Evolutionary conservation across 2,113 vertebrate genomes (phyloP).

Genomic region (Capricornis sumatraensis): DNA sequence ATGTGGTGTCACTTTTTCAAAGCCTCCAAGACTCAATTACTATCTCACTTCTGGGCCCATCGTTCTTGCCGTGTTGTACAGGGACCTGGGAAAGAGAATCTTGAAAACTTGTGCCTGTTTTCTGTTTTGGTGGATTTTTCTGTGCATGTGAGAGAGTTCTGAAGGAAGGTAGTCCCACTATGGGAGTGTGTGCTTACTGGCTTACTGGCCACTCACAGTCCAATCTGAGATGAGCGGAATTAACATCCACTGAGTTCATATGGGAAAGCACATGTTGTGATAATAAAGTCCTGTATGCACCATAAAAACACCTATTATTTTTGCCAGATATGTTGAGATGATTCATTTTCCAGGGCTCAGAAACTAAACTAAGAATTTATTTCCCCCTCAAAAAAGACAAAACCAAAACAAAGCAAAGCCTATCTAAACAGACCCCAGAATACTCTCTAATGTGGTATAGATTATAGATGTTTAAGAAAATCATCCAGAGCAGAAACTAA

Average conservation of each 20-base stretch:
- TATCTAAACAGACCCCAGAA: not conserved
- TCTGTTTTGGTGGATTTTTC: not conserved
- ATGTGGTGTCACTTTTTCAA: not conserved
- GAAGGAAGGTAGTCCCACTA: not conserved
- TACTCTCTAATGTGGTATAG: not conserved
- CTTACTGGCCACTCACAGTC: not conserved
- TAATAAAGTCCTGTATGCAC: not conserved
- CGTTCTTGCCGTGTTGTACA: not conserved
- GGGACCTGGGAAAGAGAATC: not conserved
- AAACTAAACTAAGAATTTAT: constrained; percentile 13
- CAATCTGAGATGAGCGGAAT: not conserved
- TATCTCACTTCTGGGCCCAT: not conserved
- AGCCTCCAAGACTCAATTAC: not conserved
- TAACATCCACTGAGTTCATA: not conserved
- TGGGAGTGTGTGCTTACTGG: not conserved
- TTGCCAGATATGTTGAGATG: not conserved
- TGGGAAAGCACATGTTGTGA: not conserved
- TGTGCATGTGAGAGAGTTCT: not conserved
- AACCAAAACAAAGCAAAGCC: not conserved
- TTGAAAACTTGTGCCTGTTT: not conserved
- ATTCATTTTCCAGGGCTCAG: not conserved
- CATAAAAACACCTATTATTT: not conserved
- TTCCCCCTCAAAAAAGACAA: not conserved
- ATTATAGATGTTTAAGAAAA: not conserved
- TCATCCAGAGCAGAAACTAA: not conserved